A percentile compares a stretch with the other conserved stretches of the same genome.
phyloP scores from a whole-genome alignment of 2,797 vertebrate genomes.

The Carduelis carduelis region DNA sequence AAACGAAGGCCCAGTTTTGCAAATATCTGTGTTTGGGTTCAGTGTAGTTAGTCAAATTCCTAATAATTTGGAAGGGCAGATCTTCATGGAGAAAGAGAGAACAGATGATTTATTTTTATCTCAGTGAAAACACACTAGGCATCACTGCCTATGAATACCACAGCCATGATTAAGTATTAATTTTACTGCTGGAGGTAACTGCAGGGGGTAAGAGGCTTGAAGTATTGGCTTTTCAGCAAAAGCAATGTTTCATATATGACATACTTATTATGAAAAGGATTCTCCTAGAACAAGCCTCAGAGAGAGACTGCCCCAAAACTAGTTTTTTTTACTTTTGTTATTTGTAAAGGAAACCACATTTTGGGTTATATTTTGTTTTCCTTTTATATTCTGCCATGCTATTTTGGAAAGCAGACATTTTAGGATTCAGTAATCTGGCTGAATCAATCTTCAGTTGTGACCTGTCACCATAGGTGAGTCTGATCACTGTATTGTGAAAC shows the following conservation, averaged over 20 bases:
- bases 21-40: neutral
- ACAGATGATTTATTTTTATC: neutral
- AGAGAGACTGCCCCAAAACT: neutral
- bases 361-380: neutral
- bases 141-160: neutral
- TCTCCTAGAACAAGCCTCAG: neutral
- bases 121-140: neutral
- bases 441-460: neutral
- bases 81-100: neutral
- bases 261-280: neutral
- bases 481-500: neutral
- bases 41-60: neutral
- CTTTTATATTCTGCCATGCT: neutral
- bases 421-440: neutral
- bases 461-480: accelerated
- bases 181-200: neutral
- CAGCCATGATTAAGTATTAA: neutral
- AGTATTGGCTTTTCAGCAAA: neutral
- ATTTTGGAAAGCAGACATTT: neutral
- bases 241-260: neutral
- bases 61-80: neutral
- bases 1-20: neutral
- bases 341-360: neutral
- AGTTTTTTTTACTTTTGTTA: neutral
- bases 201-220: neutral